A percentile compares a stretch with the other conserved stretches of the same genome.
Conservation (phyloP, 2,113 vertebrate genomes). For the Trichomycterus rosablanca region DNA sequence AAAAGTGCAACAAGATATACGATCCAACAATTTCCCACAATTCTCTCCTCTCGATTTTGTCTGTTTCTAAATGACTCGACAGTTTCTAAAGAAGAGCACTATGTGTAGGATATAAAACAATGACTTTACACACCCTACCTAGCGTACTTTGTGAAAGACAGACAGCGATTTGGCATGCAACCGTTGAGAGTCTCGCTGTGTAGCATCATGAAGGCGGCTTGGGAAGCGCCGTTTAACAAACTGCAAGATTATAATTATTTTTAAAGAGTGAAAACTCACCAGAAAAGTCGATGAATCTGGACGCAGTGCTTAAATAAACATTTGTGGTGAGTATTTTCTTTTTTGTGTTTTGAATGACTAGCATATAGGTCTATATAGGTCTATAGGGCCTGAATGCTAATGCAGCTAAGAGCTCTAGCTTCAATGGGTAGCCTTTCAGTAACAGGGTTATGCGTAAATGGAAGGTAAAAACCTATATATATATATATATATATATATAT, state of each 20-base stretch:
- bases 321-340: slow-evolving; percentile 56
- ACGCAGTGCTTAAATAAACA: slow-evolving; percentile 60
- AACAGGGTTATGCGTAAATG: no score
- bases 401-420: not conserved
- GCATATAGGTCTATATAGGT: not conserved
- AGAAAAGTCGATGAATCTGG: slow-evolving; percentile 55
- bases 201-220: slow-evolving; percentile 56
- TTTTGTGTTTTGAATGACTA: not conserved
- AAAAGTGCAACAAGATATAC: no score
- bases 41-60: slow-evolving; percentile 1
- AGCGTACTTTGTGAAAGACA: not conserved
- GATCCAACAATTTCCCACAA: slow-evolving; percentile 28
- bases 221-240: slow-evolving; percentile 53
- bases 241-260: slow-evolving; percentile 52
- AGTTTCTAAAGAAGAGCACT: not conserved
- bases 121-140: not conserved
- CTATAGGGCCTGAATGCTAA: not conserved
- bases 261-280: slow-evolving; percentile 42
- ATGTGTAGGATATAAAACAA: not conserved
- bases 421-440: no score
- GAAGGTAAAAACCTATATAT: no score
- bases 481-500: no score
- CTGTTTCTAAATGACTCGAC: not conserved
- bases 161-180: not conserved
- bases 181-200: slow-evolving; percentile 25